Evolutionary conservation across 2,888 invertebrate genomes (phyloP).

Genomic region (Coecobrya sp.): DNA sequence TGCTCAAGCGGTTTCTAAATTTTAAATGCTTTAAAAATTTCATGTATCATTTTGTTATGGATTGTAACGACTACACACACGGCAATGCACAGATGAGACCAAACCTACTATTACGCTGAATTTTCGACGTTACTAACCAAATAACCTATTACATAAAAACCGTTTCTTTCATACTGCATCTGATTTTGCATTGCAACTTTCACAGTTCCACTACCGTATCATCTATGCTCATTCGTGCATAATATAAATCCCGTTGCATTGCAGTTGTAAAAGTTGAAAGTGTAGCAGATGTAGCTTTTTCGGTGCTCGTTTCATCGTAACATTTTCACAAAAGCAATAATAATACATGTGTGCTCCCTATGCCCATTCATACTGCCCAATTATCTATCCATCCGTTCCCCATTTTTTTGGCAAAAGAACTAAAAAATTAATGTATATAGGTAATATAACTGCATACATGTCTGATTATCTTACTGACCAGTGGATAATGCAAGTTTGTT

Average conservation of each 20-base stretch:
- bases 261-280: neutral
- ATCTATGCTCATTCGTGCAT: constrained; percentile 5
- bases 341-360: neutral
- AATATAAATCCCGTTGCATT: neutral
- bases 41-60: too few relatives aligned
- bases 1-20: too few relatives aligned
- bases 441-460: neutral
- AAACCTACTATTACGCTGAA: neutral
- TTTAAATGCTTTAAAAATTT: too few relatives aligned
- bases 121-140: neutral
- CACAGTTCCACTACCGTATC: neutral
- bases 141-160: too few relatives aligned
- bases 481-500: neutral
- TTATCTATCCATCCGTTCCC: constrained; percentile 28
- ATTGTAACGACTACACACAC: too few relatives aligned
- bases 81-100: neutral
- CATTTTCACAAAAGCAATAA: neutral
- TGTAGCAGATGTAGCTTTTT: neutral
- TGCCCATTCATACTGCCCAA: constrained; percentile 31
- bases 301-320: neutral
- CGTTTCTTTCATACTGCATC: too few relatives aligned
- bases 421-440: constrained; percentile 17
- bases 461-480: constrained; percentile 23
- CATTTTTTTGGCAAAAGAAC: constrained; percentile 18
- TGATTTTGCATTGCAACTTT: neutral